A percentile compares a stretch with the other conserved stretches of the same genome.
These are phyloP conservation scores for Drosophila lacertosa DNA, from an alignment of 1,140 invertebrate species.

Conservation along the genomic window DNA sequence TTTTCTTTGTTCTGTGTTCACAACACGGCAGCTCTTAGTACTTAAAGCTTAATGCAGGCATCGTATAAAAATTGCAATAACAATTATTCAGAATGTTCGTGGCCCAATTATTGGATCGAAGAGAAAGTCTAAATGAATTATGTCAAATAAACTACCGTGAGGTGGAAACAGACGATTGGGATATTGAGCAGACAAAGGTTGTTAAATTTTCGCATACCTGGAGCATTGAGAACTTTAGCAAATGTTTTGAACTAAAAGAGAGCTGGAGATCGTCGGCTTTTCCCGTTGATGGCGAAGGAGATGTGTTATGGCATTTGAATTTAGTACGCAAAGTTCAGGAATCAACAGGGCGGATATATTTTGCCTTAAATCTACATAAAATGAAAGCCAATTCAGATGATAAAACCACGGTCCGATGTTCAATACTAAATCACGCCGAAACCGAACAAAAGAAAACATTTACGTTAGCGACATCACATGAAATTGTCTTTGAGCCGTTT, in stretches of 20 bases:
- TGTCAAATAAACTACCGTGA: too few relatives aligned
- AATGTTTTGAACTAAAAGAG: background rate
- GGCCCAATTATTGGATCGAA: too few relatives aligned
- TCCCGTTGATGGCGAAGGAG: background rate
- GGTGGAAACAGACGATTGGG: conserved; percentile 9
- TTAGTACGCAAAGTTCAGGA: background rate
- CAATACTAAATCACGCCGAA: conserved; percentile 1
- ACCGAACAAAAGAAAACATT: background rate
- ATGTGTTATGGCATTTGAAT: background rate
- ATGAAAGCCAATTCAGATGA: too few relatives aligned
- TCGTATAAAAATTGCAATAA: too few relatives aligned
- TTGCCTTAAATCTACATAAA: too few relatives aligned
- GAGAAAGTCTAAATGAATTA: too few relatives aligned
- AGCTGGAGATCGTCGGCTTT: background rate
- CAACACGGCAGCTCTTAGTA: too few relatives aligned
- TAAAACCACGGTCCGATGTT: background rate
- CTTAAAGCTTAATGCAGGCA: too few relatives aligned
- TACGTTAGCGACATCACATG: conserved; percentile 90
- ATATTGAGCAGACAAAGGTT: background rate
- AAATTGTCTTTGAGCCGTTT: conserved; percentile 91
- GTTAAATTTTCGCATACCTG: conserved; percentile 7
- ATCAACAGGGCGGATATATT: too few relatives aligned
- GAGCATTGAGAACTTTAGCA: conserved; percentile 5
- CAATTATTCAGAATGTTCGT: too few relatives aligned
- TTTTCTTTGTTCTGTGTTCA: too few relatives aligned